These are phyloP conservation scores for Channa argus DNA, from an alignment of 2,113 vertebrate genomes.

Conservation along the genomic window DNA sequence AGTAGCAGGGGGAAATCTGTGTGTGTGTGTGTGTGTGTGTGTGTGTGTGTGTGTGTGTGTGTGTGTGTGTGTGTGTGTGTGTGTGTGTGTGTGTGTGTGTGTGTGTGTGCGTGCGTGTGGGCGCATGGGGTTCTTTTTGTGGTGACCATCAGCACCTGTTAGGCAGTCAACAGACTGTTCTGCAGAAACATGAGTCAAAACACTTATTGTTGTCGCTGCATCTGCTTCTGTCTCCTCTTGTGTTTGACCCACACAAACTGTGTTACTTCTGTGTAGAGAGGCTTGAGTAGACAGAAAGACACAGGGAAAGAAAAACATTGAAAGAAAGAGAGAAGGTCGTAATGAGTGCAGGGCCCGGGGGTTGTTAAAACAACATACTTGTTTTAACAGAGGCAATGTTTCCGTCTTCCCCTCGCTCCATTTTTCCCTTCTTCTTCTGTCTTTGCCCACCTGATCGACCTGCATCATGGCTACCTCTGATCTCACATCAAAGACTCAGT, in stretches of 20 bases:
- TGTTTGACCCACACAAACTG: constrained; percentile 34
- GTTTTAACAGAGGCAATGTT: constrained; percentile 50
- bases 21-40: constrained; percentile 12
- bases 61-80: background rate
- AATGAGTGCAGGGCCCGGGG: constrained; percentile 57
- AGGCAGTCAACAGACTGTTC: constrained; percentile 48
- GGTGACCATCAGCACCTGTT: constrained; percentile 72
- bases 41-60: too few species aligned
- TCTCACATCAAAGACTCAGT: constrained; percentile 79
- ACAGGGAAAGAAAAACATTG: constrained; percentile 13
- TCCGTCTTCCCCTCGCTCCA: constrained; percentile 32
- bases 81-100: constrained; percentile 12
- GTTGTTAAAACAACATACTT: constrained; percentile 62
- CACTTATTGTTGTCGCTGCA: constrained; percentile 32
- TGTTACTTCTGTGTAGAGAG: constrained; percentile 10
- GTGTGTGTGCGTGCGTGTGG: too few species aligned
- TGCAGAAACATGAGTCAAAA: constrained; percentile 38
- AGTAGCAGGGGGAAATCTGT: constrained; percentile 56
- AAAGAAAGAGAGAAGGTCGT: constrained; percentile 27
- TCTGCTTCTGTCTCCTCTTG: constrained; percentile 35
- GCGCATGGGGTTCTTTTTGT: constrained; percentile 18
- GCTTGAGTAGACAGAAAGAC: constrained; percentile 4
- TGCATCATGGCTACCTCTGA: constrained; percentile 74
- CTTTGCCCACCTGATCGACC: constrained; percentile 77
- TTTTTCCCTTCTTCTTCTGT: constrained; percentile 36